Evolutionary conservation across 2,888 invertebrate species (phyloP).

Genomic region (Clepsis dumicolana): DNA sequence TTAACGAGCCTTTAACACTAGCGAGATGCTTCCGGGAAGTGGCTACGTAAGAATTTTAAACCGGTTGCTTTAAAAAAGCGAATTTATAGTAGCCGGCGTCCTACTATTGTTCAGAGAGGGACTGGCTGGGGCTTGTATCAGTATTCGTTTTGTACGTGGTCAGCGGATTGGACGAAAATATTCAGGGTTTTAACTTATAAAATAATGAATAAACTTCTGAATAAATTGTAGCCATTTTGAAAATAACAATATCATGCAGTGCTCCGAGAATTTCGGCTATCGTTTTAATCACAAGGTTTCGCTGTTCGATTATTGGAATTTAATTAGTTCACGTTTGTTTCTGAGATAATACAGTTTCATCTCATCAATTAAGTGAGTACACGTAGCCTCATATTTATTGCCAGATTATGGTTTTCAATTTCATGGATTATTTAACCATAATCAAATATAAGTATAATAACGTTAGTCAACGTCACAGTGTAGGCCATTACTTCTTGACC

Average conservation of each 20-base stretch:
- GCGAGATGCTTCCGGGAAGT: conserved; percentile 66
- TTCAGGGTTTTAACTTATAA: neutral
- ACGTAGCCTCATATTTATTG: too few species aligned
- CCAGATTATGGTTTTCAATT: too few species aligned
- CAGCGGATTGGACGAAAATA: neutral
- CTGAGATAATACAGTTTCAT: neutral
- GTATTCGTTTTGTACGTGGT: neutral
- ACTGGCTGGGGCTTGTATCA: conserved; percentile 1
- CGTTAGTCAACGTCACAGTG: too few species aligned
- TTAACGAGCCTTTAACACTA: conserved; percentile 78
- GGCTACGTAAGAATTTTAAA: conserved; percentile 58
- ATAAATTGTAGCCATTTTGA: neutral
- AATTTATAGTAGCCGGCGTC: conserved; percentile 34
- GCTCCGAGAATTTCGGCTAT: neutral
- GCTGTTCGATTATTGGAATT: neutral
- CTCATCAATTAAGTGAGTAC: neutral
- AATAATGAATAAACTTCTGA: neutral
- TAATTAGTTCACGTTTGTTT: neutral
- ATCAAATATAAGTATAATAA: too few species aligned
- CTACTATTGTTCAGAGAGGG: conserved; percentile 24
- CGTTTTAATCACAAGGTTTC: neutral
- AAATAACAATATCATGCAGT: neutral
- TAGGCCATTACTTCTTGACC: too few species aligned
- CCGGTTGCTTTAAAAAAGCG: conserved; percentile 53
- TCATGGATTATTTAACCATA: too few species aligned